Evolutionary conservation across 2,797 vertebrate genomes (phyloP), one percentile per base, ranked within the genome.

Genomic region (Ctenochaetus hawaiiensis): DNA sequence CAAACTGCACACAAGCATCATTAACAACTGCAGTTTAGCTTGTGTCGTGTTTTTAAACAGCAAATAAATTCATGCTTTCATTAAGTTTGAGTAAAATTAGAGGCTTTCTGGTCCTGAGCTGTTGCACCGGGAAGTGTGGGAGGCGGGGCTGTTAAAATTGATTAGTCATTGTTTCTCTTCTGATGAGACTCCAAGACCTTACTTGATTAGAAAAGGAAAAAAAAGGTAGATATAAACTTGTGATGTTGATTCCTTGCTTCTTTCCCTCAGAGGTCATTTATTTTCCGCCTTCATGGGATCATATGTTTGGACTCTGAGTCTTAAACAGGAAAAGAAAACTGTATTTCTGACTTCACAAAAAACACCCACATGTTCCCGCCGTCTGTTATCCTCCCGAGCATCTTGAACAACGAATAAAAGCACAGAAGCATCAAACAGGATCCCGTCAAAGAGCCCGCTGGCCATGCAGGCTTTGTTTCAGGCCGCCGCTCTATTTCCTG

Each of bases 121-220:
- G 78, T 61, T 77, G 81, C 79, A 79, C 83, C 73, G 8, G 77
- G 66, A 39, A 26, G 26, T 26, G 26, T 2, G 26, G 26, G 26
- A 26, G 26, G 26, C 26, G 81, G 75, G 75, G 77, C 85, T 73
- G 78, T 81, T 75, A 82, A 88, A 84, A 86, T 45, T 74, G 83
- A 91, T 91, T 87, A 79, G 83, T 88, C 89, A 90, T 89, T 74
- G 75, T 84, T 90, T 90, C 67, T 12, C 63, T 76, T 67, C 81
- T 85, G 88, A 89, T 88, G 86, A 89, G 80, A 87, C 84, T 91
- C 81, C 67, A 86, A 72, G 85, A 77, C 78, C 81, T 85, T 58
- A 77, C 80, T 78, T 70, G 76, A 78, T 73, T 45, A 54, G 20
- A 67, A 61, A 67, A 39, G 1, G 6, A 0, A n/a, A 23, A 52